Percentiles rank a stretch among this genome's conserved stretches.
These are phyloP conservation scores for Tortrix viridana DNA, from an alignment of 2,888 invertebrate species.

Conservation along the genomic window DNA sequence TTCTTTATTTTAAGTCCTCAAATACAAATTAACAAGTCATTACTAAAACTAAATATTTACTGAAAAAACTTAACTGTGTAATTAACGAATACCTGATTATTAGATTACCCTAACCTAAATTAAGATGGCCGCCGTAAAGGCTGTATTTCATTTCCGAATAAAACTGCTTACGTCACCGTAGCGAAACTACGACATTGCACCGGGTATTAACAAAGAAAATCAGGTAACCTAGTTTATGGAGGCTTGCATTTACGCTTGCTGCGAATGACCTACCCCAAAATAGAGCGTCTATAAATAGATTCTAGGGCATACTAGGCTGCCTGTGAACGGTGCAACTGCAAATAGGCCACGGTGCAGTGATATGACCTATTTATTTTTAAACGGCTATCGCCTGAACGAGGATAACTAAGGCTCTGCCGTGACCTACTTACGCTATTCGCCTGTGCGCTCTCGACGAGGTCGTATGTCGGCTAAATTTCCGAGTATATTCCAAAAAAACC, in stretches of 20 bases:
- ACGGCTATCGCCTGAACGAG: conserved; percentile 80
- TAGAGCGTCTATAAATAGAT: conserved; percentile 80
- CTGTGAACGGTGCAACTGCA: conserved; percentile 76
- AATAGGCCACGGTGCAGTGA: conserved; percentile 79
- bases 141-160: conserved; percentile 31
- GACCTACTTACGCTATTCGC: conserved; percentile 66
- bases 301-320: conserved; percentile 61
- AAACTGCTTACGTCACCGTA: conserved; percentile 66
- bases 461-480: conserved; percentile 21
- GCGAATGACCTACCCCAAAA: conserved; percentile 82
- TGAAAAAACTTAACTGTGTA: not conserved
- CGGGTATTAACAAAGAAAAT: conserved; percentile 75
- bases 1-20: too few species aligned
- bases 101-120: conserved; percentile 18
- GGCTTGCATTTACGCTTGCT: conserved; percentile 74
- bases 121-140: conserved; percentile 20
- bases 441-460: conserved; percentile 33
- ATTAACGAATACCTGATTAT: not conserved
- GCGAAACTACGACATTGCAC: conserved; percentile 70
- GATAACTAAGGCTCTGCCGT: conserved; percentile 73
- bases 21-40: too few species aligned
- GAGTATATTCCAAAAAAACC: not conserved
- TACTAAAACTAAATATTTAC: too few species aligned
- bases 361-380: conserved; percentile 83
- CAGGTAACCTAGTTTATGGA: conserved; percentile 80